Percentiles rank a stretch among this genome's conserved stretches.
Evolutionary conservation across 2,888 invertebrate species (phyloP).

Genomic region (Empis livida): DNA sequence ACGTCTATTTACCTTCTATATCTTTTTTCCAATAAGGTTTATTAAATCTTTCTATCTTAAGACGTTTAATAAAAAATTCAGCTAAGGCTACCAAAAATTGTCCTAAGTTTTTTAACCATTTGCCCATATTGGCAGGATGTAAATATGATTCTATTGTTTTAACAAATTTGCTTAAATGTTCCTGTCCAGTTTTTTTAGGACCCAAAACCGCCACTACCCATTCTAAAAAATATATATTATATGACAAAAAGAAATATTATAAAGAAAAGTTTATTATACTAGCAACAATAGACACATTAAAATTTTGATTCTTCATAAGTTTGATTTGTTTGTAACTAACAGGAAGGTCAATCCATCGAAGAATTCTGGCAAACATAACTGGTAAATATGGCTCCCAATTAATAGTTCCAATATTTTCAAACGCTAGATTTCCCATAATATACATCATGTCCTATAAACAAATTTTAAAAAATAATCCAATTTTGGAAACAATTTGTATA

Average conservation of each 20-base stretch:
- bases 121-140: slow-evolving; percentile 78
- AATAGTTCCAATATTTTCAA: slow-evolving; percentile 64
- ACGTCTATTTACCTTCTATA: slow-evolving; percentile 8
- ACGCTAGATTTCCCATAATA: slow-evolving; percentile 60
- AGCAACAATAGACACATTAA: slow-evolving; percentile 19
- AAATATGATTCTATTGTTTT: slow-evolving; percentile 74
- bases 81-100: slow-evolving; percentile 57
- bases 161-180: slow-evolving; percentile 65
- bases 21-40: slow-evolving; percentile 34
- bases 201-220: slow-evolving; percentile 53
- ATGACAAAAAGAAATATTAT: slow-evolving; percentile 5
- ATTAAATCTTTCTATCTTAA: slow-evolving; percentile 28
- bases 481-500: slow-evolving; percentile 1
- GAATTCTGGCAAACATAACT: slow-evolving; percentile 56
- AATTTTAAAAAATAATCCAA: slow-evolving; percentile 12
- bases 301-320: slow-evolving; percentile 40
- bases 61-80: slow-evolving; percentile 48
- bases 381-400: slow-evolving; percentile 80
- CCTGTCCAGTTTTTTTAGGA: slow-evolving; percentile 52
- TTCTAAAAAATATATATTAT: slow-evolving; percentile 25
- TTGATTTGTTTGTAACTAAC: slow-evolving; percentile 59
- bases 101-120: slow-evolving; percentile 58
- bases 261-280: slow-evolving; percentile 9
- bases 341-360: slow-evolving; percentile 64
- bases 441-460: slow-evolving; percentile 50